Evolutionary conservation across 2,113 vertebrate genomes (phyloP).

Genomic region (Sebastes schlegelii): DNA sequence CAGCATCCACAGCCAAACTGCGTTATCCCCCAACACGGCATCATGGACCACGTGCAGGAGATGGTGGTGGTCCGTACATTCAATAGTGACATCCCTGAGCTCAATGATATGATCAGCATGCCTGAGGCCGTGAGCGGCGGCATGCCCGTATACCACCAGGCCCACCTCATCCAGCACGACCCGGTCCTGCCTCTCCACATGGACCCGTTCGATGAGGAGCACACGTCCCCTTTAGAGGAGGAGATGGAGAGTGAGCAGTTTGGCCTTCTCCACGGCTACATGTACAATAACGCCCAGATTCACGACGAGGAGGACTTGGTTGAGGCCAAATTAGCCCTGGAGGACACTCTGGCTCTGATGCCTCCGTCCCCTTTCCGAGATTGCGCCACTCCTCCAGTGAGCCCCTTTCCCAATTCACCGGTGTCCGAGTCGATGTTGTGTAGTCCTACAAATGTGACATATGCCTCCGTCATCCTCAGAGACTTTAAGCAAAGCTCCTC

Average conservation of each 20-base stretch:
- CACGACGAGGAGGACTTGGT: slow-evolving; percentile 86
- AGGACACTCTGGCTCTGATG: slow-evolving; percentile 90
- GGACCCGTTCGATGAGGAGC: slow-evolving; percentile 83
- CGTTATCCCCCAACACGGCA: slow-evolving; percentile 79
- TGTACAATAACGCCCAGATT: slow-evolving; percentile 88
- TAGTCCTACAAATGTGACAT: slow-evolving; percentile 88
- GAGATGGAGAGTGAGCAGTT: slow-evolving; percentile 86
- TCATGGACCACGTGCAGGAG: slow-evolving; percentile 86
- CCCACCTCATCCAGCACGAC: slow-evolving; percentile 82
- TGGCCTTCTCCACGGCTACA: slow-evolving; percentile 90
- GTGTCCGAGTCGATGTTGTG: slow-evolving; percentile 94
- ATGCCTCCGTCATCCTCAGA: slow-evolving; percentile 92
- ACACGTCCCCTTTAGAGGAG: slow-evolving; percentile 77
- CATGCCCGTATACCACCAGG: slow-evolving; percentile 80
- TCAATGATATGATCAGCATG: slow-evolving; percentile 78
- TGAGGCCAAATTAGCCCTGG: slow-evolving; percentile 86
- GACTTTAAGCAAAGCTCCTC: slow-evolving; percentile 97
- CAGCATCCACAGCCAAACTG: slow-evolving; percentile 83
- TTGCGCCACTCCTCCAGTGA: slow-evolving; percentile 86
- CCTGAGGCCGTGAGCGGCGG: slow-evolving; percentile 77
- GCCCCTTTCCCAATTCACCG: slow-evolving; percentile 90
- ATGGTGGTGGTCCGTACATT: slow-evolving; percentile 83
- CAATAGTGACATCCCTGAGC: slow-evolving; percentile 79
- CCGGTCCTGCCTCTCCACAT: slow-evolving; percentile 83
- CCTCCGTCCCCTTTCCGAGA: slow-evolving; percentile 97